These are phyloP conservation scores for Bemisia tabaci DNA, from an alignment of 1,140 invertebrate species.

Conservation along the genomic window DNA sequence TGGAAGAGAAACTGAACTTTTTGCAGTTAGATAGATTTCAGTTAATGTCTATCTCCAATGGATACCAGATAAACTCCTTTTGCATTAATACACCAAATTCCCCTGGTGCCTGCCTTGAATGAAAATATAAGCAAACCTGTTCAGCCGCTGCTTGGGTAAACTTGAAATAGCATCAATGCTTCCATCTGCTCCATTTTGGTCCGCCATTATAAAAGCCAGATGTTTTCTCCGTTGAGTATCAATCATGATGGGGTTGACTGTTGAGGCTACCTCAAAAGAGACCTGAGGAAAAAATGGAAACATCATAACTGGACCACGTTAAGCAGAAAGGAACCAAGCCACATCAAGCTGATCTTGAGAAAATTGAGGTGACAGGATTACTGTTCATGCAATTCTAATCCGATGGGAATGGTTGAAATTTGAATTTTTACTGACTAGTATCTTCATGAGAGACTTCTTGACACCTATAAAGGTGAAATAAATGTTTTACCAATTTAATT, in stretches of 20 bases:
- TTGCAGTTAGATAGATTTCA: neutral
- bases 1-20: conserved; percentile 4
- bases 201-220: conserved; percentile 90
- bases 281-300: conserved; percentile 30
- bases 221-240: conserved; percentile 83
- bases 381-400: conserved; percentile 2
- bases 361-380: conserved; percentile 7
- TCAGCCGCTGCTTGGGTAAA: conserved; percentile 78
- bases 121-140: conserved; percentile 41
- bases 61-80: no score
- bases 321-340: no score
- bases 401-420: no score
- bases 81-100: no score
- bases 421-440: no score
- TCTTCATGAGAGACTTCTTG: no score
- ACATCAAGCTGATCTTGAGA: no score
- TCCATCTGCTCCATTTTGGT: conserved; percentile 80
- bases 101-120: no score
- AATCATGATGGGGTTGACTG: conserved; percentile 70
- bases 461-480: no score
- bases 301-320: no score
- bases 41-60: no score
- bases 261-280: conserved; percentile 43
- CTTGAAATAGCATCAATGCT: conserved; percentile 79
- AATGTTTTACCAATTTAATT: no score